Base-by-base conservation (phyloP, 2,888 invertebrate species). In the Spodoptera picta region DNA sequence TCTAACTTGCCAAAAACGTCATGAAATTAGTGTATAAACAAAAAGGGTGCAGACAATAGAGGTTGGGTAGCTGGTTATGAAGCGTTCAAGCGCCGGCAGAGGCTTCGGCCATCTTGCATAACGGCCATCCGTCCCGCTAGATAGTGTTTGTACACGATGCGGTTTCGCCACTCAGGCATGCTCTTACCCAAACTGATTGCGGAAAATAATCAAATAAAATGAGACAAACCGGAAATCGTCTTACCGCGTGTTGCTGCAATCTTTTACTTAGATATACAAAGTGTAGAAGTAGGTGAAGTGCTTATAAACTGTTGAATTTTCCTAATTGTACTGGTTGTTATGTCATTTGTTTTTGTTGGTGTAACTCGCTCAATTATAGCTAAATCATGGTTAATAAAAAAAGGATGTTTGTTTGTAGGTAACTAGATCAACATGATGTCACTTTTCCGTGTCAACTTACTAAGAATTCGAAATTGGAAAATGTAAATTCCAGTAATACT, bases 101-200 rank as follows among this genome's bases (percentile, higher is more conserved):
- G 60, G 65, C 58, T 43, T 72, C 75, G 71, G 83, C 80, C 75
- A 79, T 77, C 81, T 91, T 90, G 83, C 89, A 85, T 88, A 90
- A 90, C 75, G 45, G 47, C 62, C 64, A 57, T 59, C 65, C 49
- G 58, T 57, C 58, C 62, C 64, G 47, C 56, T 60, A 63, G 27
- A 55, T 60, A 77, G 69, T 78, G 73, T 85, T 87, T 87, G 85
- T 83, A 84, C 84, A 88, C 80, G 80, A 79, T 83, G 63, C 74
- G 67, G 75, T 89, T 88, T 88, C 84, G 77, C 83, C 88, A 90
- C 80, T 76, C 75, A 81, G 87, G 87, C 82, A 88, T 89, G 84
- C 83, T 89, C 83, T 91, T 88, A 85, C 88, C 85, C 75, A 89
- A 90, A 88, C 82, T 83, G 86, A 89, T 89, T 87, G 89, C 87